Evolutionary conservation across 2,797 vertebrate genomes (phyloP), one percentile per base, ranked within the genome.

Genomic region (Menidia menidia): DNA sequence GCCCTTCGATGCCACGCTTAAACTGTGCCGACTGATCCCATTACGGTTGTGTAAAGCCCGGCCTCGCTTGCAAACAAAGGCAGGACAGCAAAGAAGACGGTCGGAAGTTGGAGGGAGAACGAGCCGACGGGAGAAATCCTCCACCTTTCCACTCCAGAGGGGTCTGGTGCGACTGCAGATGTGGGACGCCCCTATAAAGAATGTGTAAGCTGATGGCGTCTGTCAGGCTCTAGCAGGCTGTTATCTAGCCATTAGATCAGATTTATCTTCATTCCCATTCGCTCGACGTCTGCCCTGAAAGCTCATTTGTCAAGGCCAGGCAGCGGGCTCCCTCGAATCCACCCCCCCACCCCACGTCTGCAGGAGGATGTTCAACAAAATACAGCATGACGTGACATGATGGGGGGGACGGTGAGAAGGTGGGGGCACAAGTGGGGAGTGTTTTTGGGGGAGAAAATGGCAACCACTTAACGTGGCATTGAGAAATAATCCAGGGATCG

Each of bases 231-330:
- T 88, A 90, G 90, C 87, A 90, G 92, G 91, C 88, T 91, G 91
- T 94, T 94, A 94, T 94, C 89, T 90, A 83, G 87, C 92, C 91
- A 92, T 94, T 94, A 93, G 90, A 91, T 93, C 90, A 92, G 90
- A 94, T 94, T 94, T 91, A 92, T 92, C 82, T 93, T 92, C 86
- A 90, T 94, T 94, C 87, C 79, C 79, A 63, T 92, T 93, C 73
- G 73, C 83, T 68, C 75, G 87, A 88, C 88, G 80, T 90, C 75
- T 84, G 88, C 85, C 87, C 82, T 84, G 89, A 94, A 92, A 93
- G 82, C 93, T 92, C 88, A 91, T 95, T 95, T 93, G 92, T 95
- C 92, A 90, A 93, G 87, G 84, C 88, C 90, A 91, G 91, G 81
- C 89, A 80, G 84, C 82, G 56, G 68, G 78, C 86, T 86, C 86